Evolutionary conservation across 92 coral and sea anemone species (phyloP), one percentile per base, ranked within the genome.

Genomic region (Paramuricea clavata): DNA sequence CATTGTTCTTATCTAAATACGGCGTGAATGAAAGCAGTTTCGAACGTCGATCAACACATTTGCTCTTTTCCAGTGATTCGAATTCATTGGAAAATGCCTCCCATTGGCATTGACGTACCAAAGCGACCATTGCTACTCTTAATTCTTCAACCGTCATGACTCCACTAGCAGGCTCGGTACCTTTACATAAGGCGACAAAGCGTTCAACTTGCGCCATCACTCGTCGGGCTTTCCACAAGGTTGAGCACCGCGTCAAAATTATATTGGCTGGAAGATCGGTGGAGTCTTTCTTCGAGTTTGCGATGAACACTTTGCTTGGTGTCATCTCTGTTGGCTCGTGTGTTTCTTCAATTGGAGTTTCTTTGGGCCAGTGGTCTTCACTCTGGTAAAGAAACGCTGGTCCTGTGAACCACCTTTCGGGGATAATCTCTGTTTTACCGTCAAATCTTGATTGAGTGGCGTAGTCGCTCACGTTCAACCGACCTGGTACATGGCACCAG

Each of bases 361-460:
- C 69, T 11, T 17, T 28, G 2, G 89, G 89, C 94, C 92, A 91
- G 49, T 21, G 26, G 2, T 75, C 76, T 85, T 81, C 83, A 0
- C 68, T 39, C 23, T 86, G 68, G 56, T 71, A 86, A 35, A 89
- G 83, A 65, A 92, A 92, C 23, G 57, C 90, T 19, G 89, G 94
- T n/a, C 92, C 89, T 12, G 47, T 50, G 39, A 82, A 85, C 89
- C 92, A 89, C 10, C 94, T 78, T 49, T 69, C 70, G 0, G 81
- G 77, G 0, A 67, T 39, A 6, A 76, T 36, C 81, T 28, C 47
- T 0, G 56, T 59, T n/a, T 68, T 47, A 41, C 27, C 71, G 19
- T 86, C 88, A 42, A 49, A 78, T 50, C 65, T 81, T 6, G 74
- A 88, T 9, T 81, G 50, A 0, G 88, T 76, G 2, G 82, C 82